These are phyloP conservation scores for Sarcophilus harrisii DNA, from an alignment of 2,797 vertebrate species.

Conservation along the genomic window DNA sequence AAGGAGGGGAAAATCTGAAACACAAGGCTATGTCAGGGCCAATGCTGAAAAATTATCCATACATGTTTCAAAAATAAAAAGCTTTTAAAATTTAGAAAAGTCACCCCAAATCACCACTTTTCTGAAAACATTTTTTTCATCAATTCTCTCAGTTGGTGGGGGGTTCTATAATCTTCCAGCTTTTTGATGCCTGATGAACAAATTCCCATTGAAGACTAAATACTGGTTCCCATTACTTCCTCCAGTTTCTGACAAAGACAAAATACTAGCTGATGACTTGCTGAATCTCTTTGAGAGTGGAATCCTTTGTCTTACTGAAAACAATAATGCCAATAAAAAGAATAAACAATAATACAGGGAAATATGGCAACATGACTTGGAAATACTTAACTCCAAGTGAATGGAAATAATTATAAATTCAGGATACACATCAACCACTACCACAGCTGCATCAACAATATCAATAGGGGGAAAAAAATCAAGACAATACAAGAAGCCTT, in stretches of 20 bases:
- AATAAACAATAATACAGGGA: not conserved
- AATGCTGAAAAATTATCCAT: too few relatives aligned
- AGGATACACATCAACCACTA: slow-evolving; percentile 78
- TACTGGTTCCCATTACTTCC: accelerated
- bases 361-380: slow-evolving; percentile 50
- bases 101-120: not conserved
- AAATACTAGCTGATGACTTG: not conserved
- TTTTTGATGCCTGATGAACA: not conserved
- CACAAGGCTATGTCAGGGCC: too few relatives aligned
- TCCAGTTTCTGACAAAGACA: not conserved
- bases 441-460: slow-evolving; percentile 84
- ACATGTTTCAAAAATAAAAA: not conserved
- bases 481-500: slow-evolving; percentile 75
- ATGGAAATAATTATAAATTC: slow-evolving; percentile 71
- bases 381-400: slow-evolving; percentile 64
- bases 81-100: not conserved
- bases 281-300: not conserved
- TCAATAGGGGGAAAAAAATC: slow-evolving; percentile 67
- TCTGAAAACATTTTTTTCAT: not conserved
- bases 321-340: not conserved
- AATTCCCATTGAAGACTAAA: not conserved
- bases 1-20: too few relatives aligned
- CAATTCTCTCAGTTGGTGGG: not conserved
- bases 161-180: not conserved
- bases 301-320: not conserved